Evolutionary conservation across 2,888 invertebrate genomes (phyloP).

Genomic region (Noctua comes): DNA sequence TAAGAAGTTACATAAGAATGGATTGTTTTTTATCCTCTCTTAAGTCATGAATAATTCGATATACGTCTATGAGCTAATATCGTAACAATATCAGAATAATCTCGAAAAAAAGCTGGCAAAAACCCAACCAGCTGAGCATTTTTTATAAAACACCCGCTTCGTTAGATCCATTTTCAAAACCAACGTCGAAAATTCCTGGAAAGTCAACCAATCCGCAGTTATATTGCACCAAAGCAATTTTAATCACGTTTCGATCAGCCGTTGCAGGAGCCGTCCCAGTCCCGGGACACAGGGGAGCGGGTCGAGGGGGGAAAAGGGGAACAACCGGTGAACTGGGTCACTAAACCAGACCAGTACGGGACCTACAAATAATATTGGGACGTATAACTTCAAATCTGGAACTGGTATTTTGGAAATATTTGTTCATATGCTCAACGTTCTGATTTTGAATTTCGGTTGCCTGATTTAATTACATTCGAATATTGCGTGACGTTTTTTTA

Average conservation of each 20-base stretch:
- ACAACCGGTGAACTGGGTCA: conserved; percentile 80
- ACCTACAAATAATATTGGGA: conserved; percentile 73
- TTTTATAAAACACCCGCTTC: not conserved
- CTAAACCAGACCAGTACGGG: conserved; percentile 74
- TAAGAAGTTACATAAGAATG: not conserved
- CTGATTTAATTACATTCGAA: not conserved
- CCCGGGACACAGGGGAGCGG: conserved; percentile 67
- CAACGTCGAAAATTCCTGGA: not conserved
- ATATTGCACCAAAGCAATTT: conserved; percentile 51
- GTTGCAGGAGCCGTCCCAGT: conserved; percentile 54
- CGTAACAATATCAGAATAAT: not conserved
- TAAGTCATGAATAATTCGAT: not conserved
- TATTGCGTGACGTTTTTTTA: conserved; percentile 5
- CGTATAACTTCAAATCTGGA: conserved; percentile 62
- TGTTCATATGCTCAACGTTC: not conserved
- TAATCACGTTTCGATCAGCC: conserved; percentile 64
- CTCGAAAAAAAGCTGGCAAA: no score
- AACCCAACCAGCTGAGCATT: not conserved
- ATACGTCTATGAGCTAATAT: not conserved
- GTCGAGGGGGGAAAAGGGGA: conserved; percentile 57
- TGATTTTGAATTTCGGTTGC: conserved; percentile 1
- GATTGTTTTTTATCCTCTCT: not conserved
- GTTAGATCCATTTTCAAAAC: conserved; percentile 16
- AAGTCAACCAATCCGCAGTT: conserved; percentile 21
- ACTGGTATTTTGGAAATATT: not conserved